These are phyloP conservation scores for Phaenicophaeus curvirostris DNA, from an alignment of 2,797 vertebrate genomes.

Conservation along the genomic window DNA sequence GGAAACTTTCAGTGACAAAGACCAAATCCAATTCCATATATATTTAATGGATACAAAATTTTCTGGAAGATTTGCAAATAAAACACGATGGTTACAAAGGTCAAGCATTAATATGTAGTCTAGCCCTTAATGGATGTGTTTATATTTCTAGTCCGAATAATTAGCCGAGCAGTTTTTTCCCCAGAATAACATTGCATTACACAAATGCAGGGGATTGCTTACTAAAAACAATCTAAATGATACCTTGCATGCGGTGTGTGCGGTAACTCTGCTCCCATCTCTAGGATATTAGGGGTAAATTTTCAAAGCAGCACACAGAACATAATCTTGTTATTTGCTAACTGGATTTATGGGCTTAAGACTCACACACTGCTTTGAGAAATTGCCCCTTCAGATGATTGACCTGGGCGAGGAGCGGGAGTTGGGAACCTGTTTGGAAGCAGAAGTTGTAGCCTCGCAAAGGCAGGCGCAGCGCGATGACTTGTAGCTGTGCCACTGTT, in stretches of 20 bases:
- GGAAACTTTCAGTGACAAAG: slow-evolving; percentile 46
- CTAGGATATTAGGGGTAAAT: slow-evolving; percentile 31
- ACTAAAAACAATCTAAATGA: slow-evolving; percentile 24
- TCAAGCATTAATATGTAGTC: slow-evolving; percentile 19
- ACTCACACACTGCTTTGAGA: slow-evolving; percentile 47
- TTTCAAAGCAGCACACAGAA: slow-evolving; percentile 56
- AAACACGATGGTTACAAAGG: slow-evolving; percentile 45
- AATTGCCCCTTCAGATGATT: slow-evolving; percentile 44
- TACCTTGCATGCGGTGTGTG: background rate
- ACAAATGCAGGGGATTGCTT: slow-evolving; percentile 32
- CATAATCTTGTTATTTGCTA: slow-evolving; percentile 55
- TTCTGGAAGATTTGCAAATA: slow-evolving; percentile 59
- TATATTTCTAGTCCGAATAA: slow-evolving; percentile 61
- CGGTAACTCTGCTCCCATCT: background rate
- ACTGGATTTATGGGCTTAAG: slow-evolving; percentile 47
- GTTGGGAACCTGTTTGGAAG: slow-evolving; percentile 43
- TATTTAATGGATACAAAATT: slow-evolving; percentile 51
- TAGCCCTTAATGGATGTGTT: slow-evolving; percentile 54
- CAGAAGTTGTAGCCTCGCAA: slow-evolving; percentile 39
- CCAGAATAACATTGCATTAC: background rate
- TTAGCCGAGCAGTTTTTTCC: slow-evolving; percentile 15
- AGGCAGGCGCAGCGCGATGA: slow-evolving; percentile 31
- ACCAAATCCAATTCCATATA: slow-evolving; percentile 48
- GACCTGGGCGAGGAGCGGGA: slow-evolving; percentile 25
- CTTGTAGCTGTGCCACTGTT: slow-evolving; percentile 51